Evolutionary conservation across 2,888 invertebrate species (phyloP).

Genomic region (Dolichopus griseipennis): DNA sequence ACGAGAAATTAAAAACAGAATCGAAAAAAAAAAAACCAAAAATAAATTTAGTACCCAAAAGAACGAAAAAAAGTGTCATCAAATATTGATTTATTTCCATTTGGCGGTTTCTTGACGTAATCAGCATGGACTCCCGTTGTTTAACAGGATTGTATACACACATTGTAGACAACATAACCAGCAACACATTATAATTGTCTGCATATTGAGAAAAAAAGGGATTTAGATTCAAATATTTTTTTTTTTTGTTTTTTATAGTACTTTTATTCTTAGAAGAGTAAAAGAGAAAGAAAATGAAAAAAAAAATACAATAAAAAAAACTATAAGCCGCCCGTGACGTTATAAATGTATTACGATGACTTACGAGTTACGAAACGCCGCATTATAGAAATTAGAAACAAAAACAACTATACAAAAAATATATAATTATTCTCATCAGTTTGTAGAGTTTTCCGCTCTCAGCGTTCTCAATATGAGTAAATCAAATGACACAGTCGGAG

Average conservation of each 20-base stretch:
- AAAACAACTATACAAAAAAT: not conserved
- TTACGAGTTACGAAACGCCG: conserved; percentile 1
- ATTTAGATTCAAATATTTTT: no score
- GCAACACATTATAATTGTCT: not conserved
- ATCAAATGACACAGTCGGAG: not conserved
- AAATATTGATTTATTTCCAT: conserved; percentile 9
- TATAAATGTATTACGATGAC: conserved; percentile 1
- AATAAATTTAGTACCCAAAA: not conserved
- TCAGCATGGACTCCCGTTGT: conserved; percentile 1
- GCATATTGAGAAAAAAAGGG: not conserved
- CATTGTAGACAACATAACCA: conserved; percentile 6
- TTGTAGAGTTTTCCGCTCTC: not conserved
- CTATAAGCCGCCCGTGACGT: not conserved
- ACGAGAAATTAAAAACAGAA: conserved; percentile 19
- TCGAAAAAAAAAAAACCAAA: not conserved
- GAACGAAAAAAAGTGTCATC: not conserved
- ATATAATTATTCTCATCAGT: not conserved
- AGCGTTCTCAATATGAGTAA: conserved; percentile 3
- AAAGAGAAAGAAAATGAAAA: not conserved
- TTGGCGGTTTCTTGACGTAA: conserved; percentile 12
- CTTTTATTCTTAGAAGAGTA: no score
- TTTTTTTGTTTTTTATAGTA: no score
- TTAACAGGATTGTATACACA: not conserved
- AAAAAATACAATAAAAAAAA: not conserved
- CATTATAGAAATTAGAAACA: not conserved